phyloP scores from a whole-genome alignment of 1,140 invertebrate species.

The Diploscapter pachys region DNA sequence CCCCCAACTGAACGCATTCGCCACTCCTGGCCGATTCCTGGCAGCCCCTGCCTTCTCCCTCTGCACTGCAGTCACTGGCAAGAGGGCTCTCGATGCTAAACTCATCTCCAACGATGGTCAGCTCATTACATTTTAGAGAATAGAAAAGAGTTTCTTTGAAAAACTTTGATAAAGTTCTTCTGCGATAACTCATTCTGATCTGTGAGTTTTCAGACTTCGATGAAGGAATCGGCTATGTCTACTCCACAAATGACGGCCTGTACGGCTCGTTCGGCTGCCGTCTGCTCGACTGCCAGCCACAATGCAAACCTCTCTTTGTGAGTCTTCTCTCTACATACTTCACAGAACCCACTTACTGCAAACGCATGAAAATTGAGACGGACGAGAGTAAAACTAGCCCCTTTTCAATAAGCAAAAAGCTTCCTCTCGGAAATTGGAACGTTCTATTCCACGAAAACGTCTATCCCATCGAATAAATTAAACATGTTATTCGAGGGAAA shows the following conservation, averaged over 20 bases:
- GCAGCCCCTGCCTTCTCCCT: slow-evolving; percentile 88
- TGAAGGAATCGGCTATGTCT: slow-evolving; percentile 71
- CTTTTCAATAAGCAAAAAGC: too few relatives aligned
- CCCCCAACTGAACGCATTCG: slow-evolving; percentile 75
- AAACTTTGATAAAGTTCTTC: background rate
- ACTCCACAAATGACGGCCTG: slow-evolving; percentile 90
- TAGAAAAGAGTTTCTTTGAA: background rate
- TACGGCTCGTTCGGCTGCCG: slow-evolving; percentile 95
- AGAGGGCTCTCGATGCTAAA: slow-evolving; percentile 65
- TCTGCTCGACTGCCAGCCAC: slow-evolving; percentile 82
- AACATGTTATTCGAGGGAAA: too few relatives aligned
- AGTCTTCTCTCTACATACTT: background rate
- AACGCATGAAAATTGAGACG: too few relatives aligned
- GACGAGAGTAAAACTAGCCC: too few relatives aligned
- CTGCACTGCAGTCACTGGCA: slow-evolving; percentile 78
- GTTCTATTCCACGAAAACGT: too few relatives aligned
- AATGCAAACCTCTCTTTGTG: slow-evolving; percentile 60
- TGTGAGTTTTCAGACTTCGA: slow-evolving; percentile 1
- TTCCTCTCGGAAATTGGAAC: too few relatives aligned
- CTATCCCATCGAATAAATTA: too few relatives aligned
- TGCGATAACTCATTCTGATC: background rate
- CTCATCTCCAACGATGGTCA: slow-evolving; percentile 32
- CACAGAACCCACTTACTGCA: too few relatives aligned
- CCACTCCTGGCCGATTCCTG: slow-evolving; percentile 88
- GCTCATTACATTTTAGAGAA: slow-evolving; percentile 6